A percentile compares a stretch with the other conserved stretches of the same genome.
These are phyloP conservation scores for Acleris cristana DNA, from an alignment of 2,888 invertebrate species.

Conservation along the genomic window DNA sequence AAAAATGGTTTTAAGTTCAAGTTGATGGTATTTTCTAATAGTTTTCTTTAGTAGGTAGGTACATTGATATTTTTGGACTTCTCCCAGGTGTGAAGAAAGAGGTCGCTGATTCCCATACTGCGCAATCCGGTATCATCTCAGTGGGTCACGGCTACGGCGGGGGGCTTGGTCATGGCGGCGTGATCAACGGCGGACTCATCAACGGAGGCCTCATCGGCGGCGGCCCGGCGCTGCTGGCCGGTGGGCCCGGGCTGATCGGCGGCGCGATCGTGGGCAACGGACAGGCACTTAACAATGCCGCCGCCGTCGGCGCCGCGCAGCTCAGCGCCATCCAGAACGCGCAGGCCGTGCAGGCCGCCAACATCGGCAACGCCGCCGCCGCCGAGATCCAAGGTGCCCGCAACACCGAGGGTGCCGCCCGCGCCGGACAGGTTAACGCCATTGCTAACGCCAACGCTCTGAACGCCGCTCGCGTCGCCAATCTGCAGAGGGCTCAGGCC, in stretches of 20 bases:
- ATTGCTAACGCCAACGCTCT: constrained; percentile 75
- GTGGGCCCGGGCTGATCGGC: constrained; percentile 33
- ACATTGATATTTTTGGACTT: background rate
- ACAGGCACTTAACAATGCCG: constrained; percentile 70
- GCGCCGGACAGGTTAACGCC: constrained; percentile 70
- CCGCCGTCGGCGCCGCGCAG: constrained; percentile 72
- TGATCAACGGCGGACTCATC: constrained; percentile 39
- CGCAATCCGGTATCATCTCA: constrained; percentile 53
- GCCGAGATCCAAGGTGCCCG: constrained; percentile 77
- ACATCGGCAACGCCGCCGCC: constrained; percentile 74
- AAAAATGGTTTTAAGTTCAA: background rate
- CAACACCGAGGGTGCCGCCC: constrained; percentile 70
- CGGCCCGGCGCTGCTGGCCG: background rate
- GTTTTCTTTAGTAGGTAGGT: no score
- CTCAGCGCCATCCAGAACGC: constrained; percentile 78
- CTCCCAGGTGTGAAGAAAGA: constrained; percentile 48
- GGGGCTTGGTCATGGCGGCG: constrained; percentile 36
- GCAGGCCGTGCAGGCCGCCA: constrained; percentile 72
- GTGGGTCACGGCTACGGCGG: constrained; percentile 43
- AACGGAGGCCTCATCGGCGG: constrained; percentile 43
- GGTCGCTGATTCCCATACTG: constrained; percentile 57
- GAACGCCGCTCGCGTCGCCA: constrained; percentile 72
- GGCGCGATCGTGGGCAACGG: constrained; percentile 54
- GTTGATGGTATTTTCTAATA: no score
- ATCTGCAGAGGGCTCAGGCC: constrained; percentile 75